Conservation (phyloP, 2,888 invertebrate species). For the Lissocephala sabroskyi region DNA sequence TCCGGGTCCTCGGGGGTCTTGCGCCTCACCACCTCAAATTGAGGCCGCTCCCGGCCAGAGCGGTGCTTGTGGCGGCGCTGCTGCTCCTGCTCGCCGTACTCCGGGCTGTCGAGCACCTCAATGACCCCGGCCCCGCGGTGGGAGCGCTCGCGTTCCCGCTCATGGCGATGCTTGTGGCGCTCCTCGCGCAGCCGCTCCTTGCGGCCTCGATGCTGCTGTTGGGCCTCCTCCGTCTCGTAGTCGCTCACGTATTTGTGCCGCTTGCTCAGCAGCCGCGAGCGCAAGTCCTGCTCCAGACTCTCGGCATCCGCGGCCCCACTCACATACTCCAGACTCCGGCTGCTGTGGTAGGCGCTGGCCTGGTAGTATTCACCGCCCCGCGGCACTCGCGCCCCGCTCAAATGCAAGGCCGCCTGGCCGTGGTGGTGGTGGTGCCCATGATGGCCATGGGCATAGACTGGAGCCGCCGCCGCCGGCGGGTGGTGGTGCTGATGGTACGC, state of each 20-base stretch:
- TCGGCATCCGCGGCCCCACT: constrained; percentile 72
- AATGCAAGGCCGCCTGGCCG: constrained; percentile 19
- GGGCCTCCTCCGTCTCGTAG: constrained; percentile 46
- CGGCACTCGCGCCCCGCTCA: constrained; percentile 6
- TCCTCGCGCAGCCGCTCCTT: constrained; percentile 39
- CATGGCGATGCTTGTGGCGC: constrained; percentile 46
- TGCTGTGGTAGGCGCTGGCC: constrained; percentile 40
- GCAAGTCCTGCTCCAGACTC: constrained; percentile 82
- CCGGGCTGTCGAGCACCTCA: constrained; percentile 73
- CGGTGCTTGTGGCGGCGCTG: constrained; percentile 57
- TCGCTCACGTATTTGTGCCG: constrained; percentile 79
- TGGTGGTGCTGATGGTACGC: constrained; percentile 29
- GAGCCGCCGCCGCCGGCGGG: constrained; percentile 25
- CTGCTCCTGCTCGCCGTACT: constrained; percentile 44
- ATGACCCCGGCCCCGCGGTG: constrained; percentile 67
- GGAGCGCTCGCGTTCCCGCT: constrained; percentile 27
- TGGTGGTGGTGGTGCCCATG: constrained; percentile 48
- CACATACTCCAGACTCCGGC: constrained; percentile 44
- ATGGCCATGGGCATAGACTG: constrained; percentile 43
- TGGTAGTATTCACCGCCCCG: constrained; percentile 23
- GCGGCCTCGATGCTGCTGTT: constrained; percentile 44
- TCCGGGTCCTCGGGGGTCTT: constrained; percentile 72
- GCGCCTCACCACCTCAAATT: constrained; percentile 24
- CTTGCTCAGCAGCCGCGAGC: constrained; percentile 82
- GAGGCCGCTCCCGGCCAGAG: constrained; percentile 57